Evolutionary conservation across 2,888 invertebrate species (phyloP).

Genomic region (Lysandra bellargus): DNA sequence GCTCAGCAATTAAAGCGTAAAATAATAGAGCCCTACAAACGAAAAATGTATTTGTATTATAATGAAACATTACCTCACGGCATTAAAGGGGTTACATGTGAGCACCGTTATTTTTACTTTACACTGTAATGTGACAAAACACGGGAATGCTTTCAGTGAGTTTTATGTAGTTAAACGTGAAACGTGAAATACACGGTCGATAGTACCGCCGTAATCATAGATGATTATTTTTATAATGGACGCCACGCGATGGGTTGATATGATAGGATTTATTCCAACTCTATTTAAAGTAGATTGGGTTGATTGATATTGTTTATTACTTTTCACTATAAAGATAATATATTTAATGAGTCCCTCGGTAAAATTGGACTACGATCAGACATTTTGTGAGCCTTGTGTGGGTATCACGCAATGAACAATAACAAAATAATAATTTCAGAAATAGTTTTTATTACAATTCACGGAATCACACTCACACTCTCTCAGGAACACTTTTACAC

Average conservation of each 20-base stretch:
- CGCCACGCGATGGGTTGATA: conserved; percentile 2
- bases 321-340: background rate
- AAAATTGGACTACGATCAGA: too few species aligned
- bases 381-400: too few species aligned
- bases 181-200: conserved; percentile 17
- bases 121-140: conserved; percentile 43
- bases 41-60: background rate
- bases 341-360: too few species aligned
- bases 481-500: too few species aligned
- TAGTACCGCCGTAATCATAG: conserved; percentile 8
- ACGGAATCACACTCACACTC: too few species aligned
- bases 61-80: background rate
- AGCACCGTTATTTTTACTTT: conserved; percentile 38
- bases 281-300: conserved; percentile 4
- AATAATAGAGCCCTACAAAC: background rate
- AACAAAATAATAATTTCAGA: too few species aligned
- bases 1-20: background rate
- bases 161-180: conserved; percentile 1
- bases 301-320: conserved; percentile 2
- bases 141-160: conserved; percentile 47
- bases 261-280: conserved; percentile 12
- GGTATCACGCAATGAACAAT: too few species aligned
- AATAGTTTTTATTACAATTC: too few species aligned
- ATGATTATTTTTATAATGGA: conserved; percentile 29
- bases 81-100: background rate